Percentiles rank a stretch among this genome's conserved stretches.
Conservation (phyloP, 2,888 invertebrate species). For the Drosophila rubida region DNA sequence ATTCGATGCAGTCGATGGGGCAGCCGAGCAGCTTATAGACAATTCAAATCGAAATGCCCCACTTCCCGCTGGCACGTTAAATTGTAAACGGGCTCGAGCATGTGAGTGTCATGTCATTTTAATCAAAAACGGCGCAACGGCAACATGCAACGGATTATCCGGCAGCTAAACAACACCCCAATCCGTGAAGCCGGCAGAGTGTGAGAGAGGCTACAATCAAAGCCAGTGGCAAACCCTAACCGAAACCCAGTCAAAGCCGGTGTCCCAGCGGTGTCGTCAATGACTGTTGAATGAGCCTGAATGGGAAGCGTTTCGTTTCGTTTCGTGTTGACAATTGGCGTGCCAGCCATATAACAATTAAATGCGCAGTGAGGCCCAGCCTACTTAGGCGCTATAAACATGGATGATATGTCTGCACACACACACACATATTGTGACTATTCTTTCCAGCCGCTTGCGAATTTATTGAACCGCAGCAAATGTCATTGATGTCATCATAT, state of each 20-base stretch:
- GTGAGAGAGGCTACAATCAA: background rate
- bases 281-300: constrained; percentile 56
- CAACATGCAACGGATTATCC: constrained; percentile 81
- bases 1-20: constrained; percentile 52
- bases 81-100: constrained; percentile 12
- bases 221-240: constrained; percentile 18
- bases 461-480: constrained; percentile 81
- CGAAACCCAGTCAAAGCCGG: constrained; percentile 24
- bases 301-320: constrained; percentile 55
- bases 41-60: constrained; percentile 56
- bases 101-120: constrained; percentile 62
- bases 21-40: constrained; percentile 67
- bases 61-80: constrained; percentile 7
- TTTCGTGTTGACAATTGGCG: constrained; percentile 63
- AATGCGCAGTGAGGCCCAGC: constrained; percentile 69
- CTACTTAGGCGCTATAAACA: constrained; percentile 69
- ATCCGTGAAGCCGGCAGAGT: constrained; percentile 10
- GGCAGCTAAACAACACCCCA: constrained; percentile 75
- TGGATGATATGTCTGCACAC: constrained; percentile 6
- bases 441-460: constrained; percentile 57
- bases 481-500: constrained; percentile 75
- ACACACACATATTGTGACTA: constrained; percentile 1
- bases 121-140: constrained; percentile 67
- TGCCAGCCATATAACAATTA: constrained; percentile 65
- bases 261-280: constrained; percentile 50